These are phyloP conservation scores for Homarus americanus DNA, from an alignment of 1,140 invertebrate species.

Conservation along the genomic window DNA sequence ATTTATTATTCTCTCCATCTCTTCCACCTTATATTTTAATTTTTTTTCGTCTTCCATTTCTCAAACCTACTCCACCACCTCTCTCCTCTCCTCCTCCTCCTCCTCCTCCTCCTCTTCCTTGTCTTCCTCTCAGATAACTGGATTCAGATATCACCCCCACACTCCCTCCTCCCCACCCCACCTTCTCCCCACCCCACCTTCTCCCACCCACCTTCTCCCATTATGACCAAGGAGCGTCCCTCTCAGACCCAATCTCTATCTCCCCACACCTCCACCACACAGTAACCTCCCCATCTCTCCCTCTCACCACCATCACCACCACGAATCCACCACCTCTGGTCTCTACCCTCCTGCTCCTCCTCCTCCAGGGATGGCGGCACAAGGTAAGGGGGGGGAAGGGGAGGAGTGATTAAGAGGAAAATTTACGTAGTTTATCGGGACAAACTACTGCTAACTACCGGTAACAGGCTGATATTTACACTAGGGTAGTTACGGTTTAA, in stretches of 20 bases:
- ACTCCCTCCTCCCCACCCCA: background rate
- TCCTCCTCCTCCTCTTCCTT: too few species aligned
- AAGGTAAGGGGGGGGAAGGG: background rate
- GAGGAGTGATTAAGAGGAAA: background rate
- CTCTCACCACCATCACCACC: background rate
- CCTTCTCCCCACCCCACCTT: background rate
- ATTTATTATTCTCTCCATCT: background rate
- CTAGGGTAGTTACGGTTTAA: slow-evolving; percentile 23
- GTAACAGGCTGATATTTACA: slow-evolving; percentile 18
- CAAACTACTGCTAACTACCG: slow-evolving; percentile 28
- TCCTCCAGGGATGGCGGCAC: too few species aligned
- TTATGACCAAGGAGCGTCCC: too few species aligned
- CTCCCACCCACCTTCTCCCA: background rate
- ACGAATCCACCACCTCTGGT: background rate
- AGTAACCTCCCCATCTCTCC: background rate
- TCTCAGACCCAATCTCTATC: too few species aligned
- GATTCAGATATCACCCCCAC: background rate
- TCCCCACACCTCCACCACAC: background rate
- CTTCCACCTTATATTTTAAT: background rate
- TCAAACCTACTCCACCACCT: background rate
- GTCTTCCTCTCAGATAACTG: background rate
- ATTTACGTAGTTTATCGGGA: slow-evolving; percentile 7
- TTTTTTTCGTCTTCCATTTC: too few species aligned
- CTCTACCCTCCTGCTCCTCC: background rate
- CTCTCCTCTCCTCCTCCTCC: background rate